phyloP scores from a whole-genome alignment of 2,888 invertebrate species.

The Megaustenia siamemsis region DNA sequence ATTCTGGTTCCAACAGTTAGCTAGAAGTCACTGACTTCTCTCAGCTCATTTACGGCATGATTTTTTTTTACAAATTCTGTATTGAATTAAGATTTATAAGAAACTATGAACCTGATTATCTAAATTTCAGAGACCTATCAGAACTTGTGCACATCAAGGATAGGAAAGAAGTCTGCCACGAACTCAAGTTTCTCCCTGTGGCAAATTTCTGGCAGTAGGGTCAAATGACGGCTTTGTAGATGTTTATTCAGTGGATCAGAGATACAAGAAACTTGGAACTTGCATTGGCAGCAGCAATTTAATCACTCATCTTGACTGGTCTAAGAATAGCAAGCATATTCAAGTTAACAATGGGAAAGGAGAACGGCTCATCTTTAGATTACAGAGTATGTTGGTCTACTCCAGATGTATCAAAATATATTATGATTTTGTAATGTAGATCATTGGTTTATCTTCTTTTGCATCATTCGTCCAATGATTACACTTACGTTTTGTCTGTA shows the following conservation, averaged over 20 bases:
- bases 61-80: no score
- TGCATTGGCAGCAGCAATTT: conserved; percentile 80
- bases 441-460: no score
- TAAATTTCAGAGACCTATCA: conserved; percentile 75
- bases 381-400: conserved; percentile 73
- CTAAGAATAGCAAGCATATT: conserved; percentile 79
- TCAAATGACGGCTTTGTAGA: conserved; percentile 81
- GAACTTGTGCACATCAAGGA: conserved; percentile 78
- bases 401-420: background rate
- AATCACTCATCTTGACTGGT: conserved; percentile 82
- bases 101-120: no score
- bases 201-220: conserved; percentile 80
- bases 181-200: conserved; percentile 81
- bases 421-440: no score
- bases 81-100: no score
- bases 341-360: conserved; percentile 80
- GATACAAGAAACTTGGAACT: conserved; percentile 77
- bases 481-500: no score
- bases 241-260: conserved; percentile 78
- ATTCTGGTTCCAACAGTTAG: no score
- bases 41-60: no score
- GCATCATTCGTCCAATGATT: no score
- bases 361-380: conserved; percentile 78
- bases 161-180: conserved; percentile 80
- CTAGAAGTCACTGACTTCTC: no score